Evolutionary conservation across 2,113 vertebrate species (phyloP).

Genomic region (Phalacrocorax pelagicus): DNA sequence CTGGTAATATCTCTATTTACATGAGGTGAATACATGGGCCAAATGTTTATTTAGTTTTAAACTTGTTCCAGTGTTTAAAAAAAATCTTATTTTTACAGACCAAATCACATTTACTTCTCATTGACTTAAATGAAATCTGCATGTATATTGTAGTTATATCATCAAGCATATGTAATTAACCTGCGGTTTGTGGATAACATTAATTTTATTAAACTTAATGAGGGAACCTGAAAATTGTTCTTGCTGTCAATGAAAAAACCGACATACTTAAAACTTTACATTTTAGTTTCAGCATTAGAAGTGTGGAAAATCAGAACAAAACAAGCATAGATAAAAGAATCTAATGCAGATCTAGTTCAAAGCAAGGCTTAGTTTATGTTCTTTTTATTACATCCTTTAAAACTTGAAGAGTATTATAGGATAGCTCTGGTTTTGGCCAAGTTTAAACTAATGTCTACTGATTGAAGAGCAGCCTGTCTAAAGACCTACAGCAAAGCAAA

Average conservation of each 20-base stretch:
- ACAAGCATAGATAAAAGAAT: neutral
- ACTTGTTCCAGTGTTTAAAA: neutral
- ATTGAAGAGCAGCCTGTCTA: neutral
- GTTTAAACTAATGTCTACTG: neutral
- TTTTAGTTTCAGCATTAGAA: neutral
- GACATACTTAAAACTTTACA: neutral
- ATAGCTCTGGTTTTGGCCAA: neutral
- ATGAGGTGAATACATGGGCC: neutral
- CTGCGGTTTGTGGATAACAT: neutral
- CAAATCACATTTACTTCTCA: neutral
- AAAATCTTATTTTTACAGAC: neutral
- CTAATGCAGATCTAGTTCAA: neutral
- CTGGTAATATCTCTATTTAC: neutral
- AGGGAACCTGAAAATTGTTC: neutral
- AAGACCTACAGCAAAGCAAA: neutral
- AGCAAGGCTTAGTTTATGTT: neutral
- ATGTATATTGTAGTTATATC: neutral
- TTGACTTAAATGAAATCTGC: neutral
- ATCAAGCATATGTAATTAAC: neutral
- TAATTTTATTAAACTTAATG: neutral
- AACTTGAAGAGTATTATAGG: neutral
- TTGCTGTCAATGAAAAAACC: neutral
- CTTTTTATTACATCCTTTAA: neutral
- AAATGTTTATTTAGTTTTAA: neutral
- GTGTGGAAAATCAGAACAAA: neutral